phyloP scores from a whole-genome alignment of 2,113 vertebrate species.

The Suncus etruscus region DNA sequence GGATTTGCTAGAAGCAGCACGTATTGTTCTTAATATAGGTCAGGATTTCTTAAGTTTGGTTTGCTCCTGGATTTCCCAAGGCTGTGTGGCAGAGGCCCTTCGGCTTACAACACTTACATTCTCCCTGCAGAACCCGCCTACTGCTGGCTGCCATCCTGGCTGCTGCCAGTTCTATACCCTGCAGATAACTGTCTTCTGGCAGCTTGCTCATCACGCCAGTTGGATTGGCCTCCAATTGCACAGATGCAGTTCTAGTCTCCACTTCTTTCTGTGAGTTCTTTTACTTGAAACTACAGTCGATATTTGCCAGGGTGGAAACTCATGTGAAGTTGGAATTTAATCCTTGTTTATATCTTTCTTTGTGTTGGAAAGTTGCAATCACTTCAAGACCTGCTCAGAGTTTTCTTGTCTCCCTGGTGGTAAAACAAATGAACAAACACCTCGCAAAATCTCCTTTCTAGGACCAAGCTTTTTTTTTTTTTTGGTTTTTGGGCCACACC shows the following conservation, averaged over 20 bases:
- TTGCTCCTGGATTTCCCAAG: conserved; percentile 36
- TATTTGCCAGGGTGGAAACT: conserved; percentile 66
- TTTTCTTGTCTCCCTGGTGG: conserved; percentile 71
- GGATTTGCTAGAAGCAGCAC: not conserved
- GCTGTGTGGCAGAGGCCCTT: conserved; percentile 24
- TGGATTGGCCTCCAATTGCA: conserved; percentile 29
- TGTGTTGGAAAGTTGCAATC: conserved; percentile 72
- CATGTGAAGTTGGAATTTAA: conserved; percentile 72
- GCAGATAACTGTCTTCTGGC: conserved; percentile 25
- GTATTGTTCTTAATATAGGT: conserved; percentile 61
- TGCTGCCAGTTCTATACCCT: not conserved
- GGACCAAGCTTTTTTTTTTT: not conserved
- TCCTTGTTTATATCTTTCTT: conserved; percentile 74
- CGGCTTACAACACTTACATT: conserved; percentile 19
- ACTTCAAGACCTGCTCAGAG: conserved; percentile 67
- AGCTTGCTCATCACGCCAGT: not conserved
- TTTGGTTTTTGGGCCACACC: too few species aligned
- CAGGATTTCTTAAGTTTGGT: conserved; percentile 30
- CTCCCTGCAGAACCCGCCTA: conserved; percentile 33
- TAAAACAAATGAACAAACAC: conserved; percentile 64
- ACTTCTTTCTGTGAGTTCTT: conserved; percentile 58
- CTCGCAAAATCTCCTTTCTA: conserved; percentile 10
- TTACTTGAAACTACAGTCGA: conserved; percentile 33
- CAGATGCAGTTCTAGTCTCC: not conserved
- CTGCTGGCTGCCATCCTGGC: conserved; percentile 58